These are phyloP conservation scores for Pedetes capensis DNA, from an alignment of 2,113 vertebrate species.

Conservation along the genomic window DNA sequence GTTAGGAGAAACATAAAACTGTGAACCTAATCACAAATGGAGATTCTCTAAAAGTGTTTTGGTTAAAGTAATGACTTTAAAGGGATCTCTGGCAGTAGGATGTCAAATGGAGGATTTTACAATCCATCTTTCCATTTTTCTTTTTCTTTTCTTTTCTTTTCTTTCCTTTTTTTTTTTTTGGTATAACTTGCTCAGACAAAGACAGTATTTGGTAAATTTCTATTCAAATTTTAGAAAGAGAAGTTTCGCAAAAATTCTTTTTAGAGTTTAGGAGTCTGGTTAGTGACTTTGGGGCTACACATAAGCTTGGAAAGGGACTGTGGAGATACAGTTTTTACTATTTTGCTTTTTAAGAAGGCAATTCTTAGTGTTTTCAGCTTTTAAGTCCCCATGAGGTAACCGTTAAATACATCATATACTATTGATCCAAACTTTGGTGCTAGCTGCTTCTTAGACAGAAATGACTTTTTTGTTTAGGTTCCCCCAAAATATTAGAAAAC, in stretches of 20 bases:
- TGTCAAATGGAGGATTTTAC: conserved; percentile 26
- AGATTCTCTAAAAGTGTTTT: conserved; percentile 41
- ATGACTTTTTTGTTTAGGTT: neutral
- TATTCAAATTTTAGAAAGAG: conserved; percentile 15
- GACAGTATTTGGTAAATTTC: neutral
- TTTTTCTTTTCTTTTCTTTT: too few relatives aligned
- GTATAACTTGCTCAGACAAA: neutral
- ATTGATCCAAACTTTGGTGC: conserved; percentile 15
- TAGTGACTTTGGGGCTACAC: neutral
- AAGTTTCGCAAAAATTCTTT: neutral
- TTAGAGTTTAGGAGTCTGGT: neutral
- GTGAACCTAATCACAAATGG: neutral
- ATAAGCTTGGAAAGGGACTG: neutral
- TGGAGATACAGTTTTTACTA: neutral
- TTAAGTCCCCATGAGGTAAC: neutral
- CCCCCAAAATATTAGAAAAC: conserved; percentile 3
- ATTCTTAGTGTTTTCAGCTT: neutral
- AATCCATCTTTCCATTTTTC: neutral
- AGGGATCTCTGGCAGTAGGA: neutral
- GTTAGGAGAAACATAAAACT: conserved; percentile 44
- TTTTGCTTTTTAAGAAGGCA: conserved; percentile 11
- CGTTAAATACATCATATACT: neutral
- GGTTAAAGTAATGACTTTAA: conserved; percentile 30
- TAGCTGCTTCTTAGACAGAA: neutral
- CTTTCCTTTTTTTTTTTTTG: neutral